Conservation (phyloP, 2,888 invertebrate genomes). For the Noctua janthe region DNA sequence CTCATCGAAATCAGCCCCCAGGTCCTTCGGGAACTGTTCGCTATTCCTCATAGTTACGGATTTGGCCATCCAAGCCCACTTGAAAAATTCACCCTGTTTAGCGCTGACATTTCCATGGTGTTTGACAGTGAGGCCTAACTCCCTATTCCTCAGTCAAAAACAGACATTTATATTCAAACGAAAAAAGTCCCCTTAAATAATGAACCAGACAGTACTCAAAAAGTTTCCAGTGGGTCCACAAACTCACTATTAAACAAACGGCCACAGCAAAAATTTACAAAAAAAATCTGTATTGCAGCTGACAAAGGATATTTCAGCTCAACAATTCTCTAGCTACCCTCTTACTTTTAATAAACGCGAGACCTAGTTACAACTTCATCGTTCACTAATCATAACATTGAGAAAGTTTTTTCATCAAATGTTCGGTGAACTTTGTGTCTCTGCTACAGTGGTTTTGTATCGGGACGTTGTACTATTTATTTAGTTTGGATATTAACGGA, state of each 20-base stretch:
- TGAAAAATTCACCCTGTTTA: not conserved
- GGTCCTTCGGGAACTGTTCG: not conserved
- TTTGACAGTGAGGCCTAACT: not conserved
- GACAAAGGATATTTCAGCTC: constrained; percentile 13
- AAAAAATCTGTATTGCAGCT: constrained; percentile 16
- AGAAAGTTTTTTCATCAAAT: constrained; percentile 74
- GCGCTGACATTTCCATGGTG: not conserved
- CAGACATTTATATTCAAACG: not conserved
- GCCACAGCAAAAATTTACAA: not conserved
- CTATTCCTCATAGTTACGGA: not conserved
- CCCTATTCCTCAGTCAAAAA: not conserved
- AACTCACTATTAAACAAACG: not conserved
- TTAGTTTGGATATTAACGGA: constrained; percentile 15
- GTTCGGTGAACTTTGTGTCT: constrained; percentile 47
- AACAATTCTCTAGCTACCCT: constrained; percentile 5
- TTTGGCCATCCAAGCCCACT: rapidly evolving
- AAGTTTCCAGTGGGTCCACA: not conserved
- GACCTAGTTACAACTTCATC: constrained; percentile 42
- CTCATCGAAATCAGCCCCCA: not conserved
- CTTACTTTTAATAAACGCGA: constrained; percentile 35
- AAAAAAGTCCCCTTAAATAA: not conserved
- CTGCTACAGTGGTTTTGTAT: constrained; percentile 22
- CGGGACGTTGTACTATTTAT: constrained; percentile 15
- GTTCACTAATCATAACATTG: constrained; percentile 53
- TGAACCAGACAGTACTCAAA: not conserved